phyloP scores from a whole-genome alignment of 2,888 invertebrate species.

The Philonicus albiceps region DNA sequence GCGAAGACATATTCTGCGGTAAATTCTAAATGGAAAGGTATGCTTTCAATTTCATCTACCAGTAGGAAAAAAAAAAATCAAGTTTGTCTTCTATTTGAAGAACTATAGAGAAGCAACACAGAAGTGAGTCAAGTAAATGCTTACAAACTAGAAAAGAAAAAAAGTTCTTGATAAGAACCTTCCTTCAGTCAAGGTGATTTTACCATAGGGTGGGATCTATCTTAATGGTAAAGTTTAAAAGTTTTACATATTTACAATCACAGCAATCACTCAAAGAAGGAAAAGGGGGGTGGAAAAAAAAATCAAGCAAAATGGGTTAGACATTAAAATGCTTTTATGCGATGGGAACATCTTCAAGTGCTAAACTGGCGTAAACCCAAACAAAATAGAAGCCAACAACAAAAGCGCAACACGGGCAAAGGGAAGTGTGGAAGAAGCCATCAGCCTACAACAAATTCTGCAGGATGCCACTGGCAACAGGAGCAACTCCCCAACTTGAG shows the following conservation, averaged over 20 bases:
- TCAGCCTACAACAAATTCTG: conserved; percentile 8
- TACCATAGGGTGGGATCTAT: background rate
- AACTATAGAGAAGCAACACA: background rate
- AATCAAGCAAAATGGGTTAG: conserved; percentile 10
- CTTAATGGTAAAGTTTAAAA: conserved; percentile 25
- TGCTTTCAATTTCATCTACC: background rate
- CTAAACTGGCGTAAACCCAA: conserved; percentile 30
- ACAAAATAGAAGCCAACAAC: conserved; percentile 24
- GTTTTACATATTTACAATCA: conserved; percentile 24
- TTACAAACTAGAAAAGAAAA: background rate
- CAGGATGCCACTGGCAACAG: background rate
- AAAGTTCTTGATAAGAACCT: background rate
- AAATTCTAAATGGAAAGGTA: background rate
- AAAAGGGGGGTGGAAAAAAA: background rate
- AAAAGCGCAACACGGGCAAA: conserved; percentile 37
- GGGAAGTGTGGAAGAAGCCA: background rate
- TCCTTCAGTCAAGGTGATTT: background rate
- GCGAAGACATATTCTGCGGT: background rate
- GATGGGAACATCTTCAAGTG: conserved; percentile 26
- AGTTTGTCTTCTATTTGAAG: background rate
- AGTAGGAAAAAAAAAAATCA: background rate
- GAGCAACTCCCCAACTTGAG: conserved; percentile 3
- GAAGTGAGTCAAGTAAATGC: background rate
- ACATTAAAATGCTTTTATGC: conserved; percentile 41
- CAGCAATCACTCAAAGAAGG: background rate